Percentiles rank a stretch among this genome's conserved stretches.
phyloP scores from a whole-genome alignment of 2,888 invertebrate genomes.

The Rotaria sp. region DNA sequence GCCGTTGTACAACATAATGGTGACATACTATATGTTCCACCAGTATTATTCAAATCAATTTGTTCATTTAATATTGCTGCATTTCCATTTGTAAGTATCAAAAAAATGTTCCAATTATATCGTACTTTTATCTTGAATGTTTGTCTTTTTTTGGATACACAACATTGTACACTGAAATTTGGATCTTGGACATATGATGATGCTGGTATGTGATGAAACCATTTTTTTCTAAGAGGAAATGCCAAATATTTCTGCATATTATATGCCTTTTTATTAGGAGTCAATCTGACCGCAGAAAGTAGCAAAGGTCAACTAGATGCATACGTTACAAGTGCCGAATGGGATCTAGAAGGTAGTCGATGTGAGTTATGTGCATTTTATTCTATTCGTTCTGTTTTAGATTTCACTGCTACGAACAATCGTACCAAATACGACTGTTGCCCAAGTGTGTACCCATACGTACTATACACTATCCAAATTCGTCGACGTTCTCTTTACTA shows the following conservation, averaged over 20 bases:
- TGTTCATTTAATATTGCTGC: constrained; percentile 98
- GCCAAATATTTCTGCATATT: not conserved
- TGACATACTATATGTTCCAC: constrained; percentile 88
- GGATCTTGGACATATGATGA: constrained; percentile 26
- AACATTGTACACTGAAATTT: constrained; percentile 38
- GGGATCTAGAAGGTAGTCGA: constrained; percentile 31
- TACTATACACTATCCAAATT: constrained; percentile 31
- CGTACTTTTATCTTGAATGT: not conserved
- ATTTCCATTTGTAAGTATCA: constrained; percentile 68
- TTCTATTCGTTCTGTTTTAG: not conserved
- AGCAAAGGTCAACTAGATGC: constrained; percentile 34
- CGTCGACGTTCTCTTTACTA: constrained; percentile 37
- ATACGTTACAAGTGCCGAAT: constrained; percentile 37
- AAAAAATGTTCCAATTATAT: not conserved
- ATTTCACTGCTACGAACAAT: not conserved
- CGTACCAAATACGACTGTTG: constrained; percentile 34
- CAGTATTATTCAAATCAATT: constrained; percentile 95
- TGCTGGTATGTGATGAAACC: not conserved
- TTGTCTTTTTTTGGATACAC: constrained; percentile 30
- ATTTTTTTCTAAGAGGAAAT: not conserved
- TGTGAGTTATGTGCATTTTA: not conserved
- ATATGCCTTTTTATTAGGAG: not conserved
- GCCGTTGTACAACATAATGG: constrained; percentile 91
- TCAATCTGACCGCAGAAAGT: constrained; percentile 32
- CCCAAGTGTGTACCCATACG: constrained; percentile 35